Evolutionary conservation across 2,113 vertebrate species (phyloP), one percentile per base, ranked within the genome.

Genomic region (Acanthochromis polyacanthus): DNA sequence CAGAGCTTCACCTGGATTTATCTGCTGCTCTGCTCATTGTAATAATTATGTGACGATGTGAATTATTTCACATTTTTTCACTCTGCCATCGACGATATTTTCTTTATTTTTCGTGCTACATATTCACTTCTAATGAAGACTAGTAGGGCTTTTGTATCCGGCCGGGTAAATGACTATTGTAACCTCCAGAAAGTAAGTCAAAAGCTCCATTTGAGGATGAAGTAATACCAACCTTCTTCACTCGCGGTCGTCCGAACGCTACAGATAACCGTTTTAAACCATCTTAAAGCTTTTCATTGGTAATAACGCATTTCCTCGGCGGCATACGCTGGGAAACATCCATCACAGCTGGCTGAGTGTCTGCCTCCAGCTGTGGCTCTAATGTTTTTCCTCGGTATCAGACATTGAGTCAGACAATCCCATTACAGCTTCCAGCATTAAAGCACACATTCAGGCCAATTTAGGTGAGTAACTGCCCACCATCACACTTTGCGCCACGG

Each of bases 401-500:
- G 60, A 80, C 84, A 80, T 51, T 51, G 51, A 87, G 66, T 65
- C 70, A 79, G 83, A 86, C 78, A 67, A 78, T 86, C 65, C 58
- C 64, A 77, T 84, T 81, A 71, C 45, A 71, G 64, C 71, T 80
- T 74, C 52, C 52, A 78, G 78, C 72, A 57, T 84, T 77, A 71
- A 84, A 77, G 56, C 5, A 19, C 68, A 57, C 78, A 59, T 82
- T 78, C 46, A 30, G 59, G 74, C 46, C 80, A 81, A 65, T 81
- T 69, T 83, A 76, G 74, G 55, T 77, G 80, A 90, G 36, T 70
- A 61, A 84, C 75, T 82, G 79, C 46, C 38, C 75, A 19, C 74
- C 56, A 59, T 69, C 66, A 58, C 46, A 68, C 68, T 82, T 77
- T 59, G 30, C 22, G 48, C 70, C 32, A 43, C 75, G 73, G 59